Conservation (phyloP, 2,888 invertebrate species). For the Luperina nickerlii region DNA sequence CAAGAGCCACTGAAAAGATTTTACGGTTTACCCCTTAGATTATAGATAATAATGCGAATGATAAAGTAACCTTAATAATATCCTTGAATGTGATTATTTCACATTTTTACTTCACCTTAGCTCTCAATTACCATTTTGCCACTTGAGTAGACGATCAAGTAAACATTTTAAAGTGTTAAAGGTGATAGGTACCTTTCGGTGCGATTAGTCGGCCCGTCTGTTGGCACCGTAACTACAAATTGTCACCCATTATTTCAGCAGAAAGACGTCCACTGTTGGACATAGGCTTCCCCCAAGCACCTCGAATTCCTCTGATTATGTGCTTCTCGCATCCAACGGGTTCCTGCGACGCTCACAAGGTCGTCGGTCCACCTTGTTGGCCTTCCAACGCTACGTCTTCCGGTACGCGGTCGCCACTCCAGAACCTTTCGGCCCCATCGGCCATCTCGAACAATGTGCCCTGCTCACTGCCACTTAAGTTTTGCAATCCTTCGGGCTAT, state of each 20-base stretch:
- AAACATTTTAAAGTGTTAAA: slow-evolving; percentile 13
- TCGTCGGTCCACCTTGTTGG: too few relatives aligned
- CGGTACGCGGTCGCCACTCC: too few relatives aligned
- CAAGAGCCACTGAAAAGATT: background rate
- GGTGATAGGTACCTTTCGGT: slow-evolving; percentile 24
- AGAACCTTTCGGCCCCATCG: too few relatives aligned
- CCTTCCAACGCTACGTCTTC: too few relatives aligned
- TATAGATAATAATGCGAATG: background rate
- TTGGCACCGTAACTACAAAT: slow-evolving; percentile 17
- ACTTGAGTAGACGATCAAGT: slow-evolving; percentile 10
- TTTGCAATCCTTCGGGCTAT: too few relatives aligned
- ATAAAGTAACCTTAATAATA: background rate
- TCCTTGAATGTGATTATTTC: background rate
- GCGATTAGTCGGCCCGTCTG: slow-evolving; percentile 19
- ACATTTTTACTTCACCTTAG: background rate
- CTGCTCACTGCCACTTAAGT: too few relatives aligned
- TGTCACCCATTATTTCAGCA: slow-evolving; percentile 11
- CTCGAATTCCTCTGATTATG: too few relatives aligned
- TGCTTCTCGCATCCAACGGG: too few relatives aligned
- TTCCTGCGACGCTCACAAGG: too few relatives aligned
- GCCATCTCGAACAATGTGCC: too few relatives aligned
- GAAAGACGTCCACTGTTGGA: too few relatives aligned
- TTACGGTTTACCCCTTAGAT: background rate
- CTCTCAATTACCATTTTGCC: background rate
- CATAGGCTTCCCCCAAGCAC: too few relatives aligned